Evolutionary conservation across 2,797 vertebrate genomes (phyloP).

Genomic region (Microctenopoma lineatum): DNA sequence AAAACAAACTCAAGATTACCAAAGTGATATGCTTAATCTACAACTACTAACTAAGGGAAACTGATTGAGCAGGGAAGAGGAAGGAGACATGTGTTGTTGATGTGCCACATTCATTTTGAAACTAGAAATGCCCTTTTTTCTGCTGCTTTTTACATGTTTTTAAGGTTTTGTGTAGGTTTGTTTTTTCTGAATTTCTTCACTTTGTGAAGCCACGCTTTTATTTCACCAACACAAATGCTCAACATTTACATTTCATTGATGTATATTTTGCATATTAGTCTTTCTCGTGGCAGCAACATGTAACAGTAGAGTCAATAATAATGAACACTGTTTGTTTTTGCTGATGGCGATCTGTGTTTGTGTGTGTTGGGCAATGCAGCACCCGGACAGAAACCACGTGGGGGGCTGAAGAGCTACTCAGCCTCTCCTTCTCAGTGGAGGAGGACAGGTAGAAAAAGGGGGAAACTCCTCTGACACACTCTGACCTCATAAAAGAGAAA

Average conservation of each 20-base stretch:
- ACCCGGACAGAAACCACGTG: conserved; percentile 56
- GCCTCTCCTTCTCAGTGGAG: conserved; percentile 79
- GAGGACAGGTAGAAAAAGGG: conserved; percentile 80
- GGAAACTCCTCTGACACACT: conserved; percentile 50
- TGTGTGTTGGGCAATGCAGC: conserved; percentile 72
- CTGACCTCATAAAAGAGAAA: conserved; percentile 41
- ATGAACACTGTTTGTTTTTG: conserved; percentile 38
- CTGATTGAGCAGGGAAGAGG: background rate
- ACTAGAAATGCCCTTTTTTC: background rate
- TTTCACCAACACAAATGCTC: background rate
- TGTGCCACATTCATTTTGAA: background rate
- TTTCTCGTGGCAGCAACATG: conserved; percentile 30
- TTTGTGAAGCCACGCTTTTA: conserved; percentile 2
- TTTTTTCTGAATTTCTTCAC: background rate
- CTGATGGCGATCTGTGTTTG: conserved; percentile 58
- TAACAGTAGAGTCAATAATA: conserved; percentile 10
- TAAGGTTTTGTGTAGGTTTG: background rate
- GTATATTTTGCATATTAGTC: conserved; percentile 5
- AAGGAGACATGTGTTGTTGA: background rate
- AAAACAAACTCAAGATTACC: no score
- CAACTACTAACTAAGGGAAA: no score
- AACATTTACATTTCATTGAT: conserved; percentile 24
- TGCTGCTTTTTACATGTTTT: background rate
- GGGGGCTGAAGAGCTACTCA: conserved; percentile 77
- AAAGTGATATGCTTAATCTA: no score